phyloP scores from a whole-genome alignment of 2,113 vertebrate species.

The Myrmecophaga tridactyla region DNA sequence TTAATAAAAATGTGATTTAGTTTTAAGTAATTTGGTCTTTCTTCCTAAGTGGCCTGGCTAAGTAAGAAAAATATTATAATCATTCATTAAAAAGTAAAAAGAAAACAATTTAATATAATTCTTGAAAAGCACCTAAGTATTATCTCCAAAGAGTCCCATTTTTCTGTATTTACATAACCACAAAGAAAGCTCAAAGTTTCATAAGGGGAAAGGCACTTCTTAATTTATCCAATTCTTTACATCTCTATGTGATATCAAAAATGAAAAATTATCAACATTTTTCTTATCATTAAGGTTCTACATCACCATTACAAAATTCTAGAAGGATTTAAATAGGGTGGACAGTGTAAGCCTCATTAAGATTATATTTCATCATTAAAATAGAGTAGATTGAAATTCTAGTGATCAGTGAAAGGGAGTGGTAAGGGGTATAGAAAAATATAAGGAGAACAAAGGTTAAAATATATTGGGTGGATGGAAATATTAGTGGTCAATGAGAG shows the following conservation, averaged over 20 bases:
- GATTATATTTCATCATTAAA: not conserved
- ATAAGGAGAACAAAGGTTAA: too few relatives aligned
- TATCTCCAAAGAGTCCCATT: not conserved
- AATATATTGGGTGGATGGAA: too few relatives aligned
- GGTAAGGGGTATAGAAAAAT: too few relatives aligned
- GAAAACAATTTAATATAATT: not conserved
- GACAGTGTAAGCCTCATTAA: not conserved
- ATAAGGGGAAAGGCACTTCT: not conserved
- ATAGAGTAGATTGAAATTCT: too few relatives aligned
- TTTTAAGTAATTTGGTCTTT: slow-evolving; percentile 37
- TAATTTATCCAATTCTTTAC: not conserved
- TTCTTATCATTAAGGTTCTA: not conserved
- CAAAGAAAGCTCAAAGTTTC: not conserved
- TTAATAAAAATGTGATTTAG: slow-evolving; percentile 34
- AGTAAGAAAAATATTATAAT: not conserved
- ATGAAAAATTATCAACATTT: not conserved
- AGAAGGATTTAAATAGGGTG: not conserved
- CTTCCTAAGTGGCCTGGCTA: not conserved
- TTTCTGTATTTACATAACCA: not conserved
- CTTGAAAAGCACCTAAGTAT: not conserved
- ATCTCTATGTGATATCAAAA: not conserved
- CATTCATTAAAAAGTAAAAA: not conserved
- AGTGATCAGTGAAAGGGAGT: too few relatives aligned
- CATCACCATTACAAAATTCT: not conserved
- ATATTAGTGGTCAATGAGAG: too few relatives aligned